Evolutionary conservation across 2,888 invertebrate genomes (phyloP), one percentile per base, ranked within the genome.

Genomic region (Lysandra bellargus): DNA sequence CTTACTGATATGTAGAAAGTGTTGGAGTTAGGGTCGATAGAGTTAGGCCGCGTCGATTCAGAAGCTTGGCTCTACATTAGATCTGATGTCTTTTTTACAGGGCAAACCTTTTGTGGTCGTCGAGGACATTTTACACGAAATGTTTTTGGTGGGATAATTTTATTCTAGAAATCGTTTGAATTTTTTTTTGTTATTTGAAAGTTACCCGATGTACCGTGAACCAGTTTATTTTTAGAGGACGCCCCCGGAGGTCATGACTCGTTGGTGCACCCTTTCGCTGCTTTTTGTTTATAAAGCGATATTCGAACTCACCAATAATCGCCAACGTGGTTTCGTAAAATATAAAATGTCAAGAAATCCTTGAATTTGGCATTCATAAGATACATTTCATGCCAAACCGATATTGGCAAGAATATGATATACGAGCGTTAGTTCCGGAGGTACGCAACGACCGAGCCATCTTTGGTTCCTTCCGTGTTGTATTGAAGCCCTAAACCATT

Each of bases 351-450:
- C 9, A 64, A 64, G 64, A 23, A 9, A 61, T 61, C 33, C 69
- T 69, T 69, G 69, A 69, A 69, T 64, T 69, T 69, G 69, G 69
- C 69, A 69, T 33, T 69, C 33, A 69, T 69, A 17, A 69, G 69
- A 69, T 33, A 69, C 14, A 69, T 69, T 69, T 33, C 5, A 69
- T 14, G 33, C 69, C 69, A 69, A 69, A 69, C 69, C 69, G 33
- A 12, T 69, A 33, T 69, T 69, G 33, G 69, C 69, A 69, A 17
- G 33, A 33, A 33, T 12, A 69, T 69, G 69, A 69, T 69, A 14
- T 69, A 37, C 69, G 69, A 69, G 4, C 69, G 33, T 33, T 69
- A 33, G 69, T 69, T 69, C 69, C 69, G 69, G 69, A 33, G 33
- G 23, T 37, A 33, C 69, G 17, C 69, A 37, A 5, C 30, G 30